Conservation (phyloP, 2,113 vertebrate genomes). For the Entelurus aequoreus region DNA sequence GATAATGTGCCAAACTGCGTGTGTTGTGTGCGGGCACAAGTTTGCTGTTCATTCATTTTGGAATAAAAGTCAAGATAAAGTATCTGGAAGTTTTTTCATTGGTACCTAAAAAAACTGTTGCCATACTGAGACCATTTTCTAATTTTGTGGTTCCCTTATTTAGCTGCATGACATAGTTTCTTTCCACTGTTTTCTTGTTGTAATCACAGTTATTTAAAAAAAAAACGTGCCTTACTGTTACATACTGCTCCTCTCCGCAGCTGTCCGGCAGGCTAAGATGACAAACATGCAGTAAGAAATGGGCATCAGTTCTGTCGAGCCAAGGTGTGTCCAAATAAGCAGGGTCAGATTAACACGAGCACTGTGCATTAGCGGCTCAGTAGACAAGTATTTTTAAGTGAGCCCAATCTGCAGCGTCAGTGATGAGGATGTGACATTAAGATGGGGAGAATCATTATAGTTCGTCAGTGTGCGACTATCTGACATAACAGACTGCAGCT, state of each 20-base stretch:
- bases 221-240: neutral
- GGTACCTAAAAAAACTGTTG: too few relatives aligned
- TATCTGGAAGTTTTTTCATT: too few relatives aligned
- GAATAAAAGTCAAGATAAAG: too few relatives aligned
- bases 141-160: too few relatives aligned
- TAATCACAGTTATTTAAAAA: neutral
- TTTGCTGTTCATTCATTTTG: too few relatives aligned
- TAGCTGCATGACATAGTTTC: too few relatives aligned
- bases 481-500: neutral
- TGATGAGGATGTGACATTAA: neutral
- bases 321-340: neutral
- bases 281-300: neutral
- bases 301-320: neutral
- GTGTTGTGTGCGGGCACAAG: too few relatives aligned
- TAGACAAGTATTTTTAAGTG: neutral
- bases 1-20: too few relatives aligned
- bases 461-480: neutral
- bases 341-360: neutral
- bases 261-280: neutral
- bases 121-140: too few relatives aligned
- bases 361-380: neutral
- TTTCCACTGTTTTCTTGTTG: neutral
- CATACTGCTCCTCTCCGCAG: neutral
- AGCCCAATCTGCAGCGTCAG: neutral
- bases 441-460: neutral